Evolutionary conservation across 2,888 invertebrate genomes (phyloP), one percentile per base, ranked within the genome.

Genomic region (Tineola bisselliella): DNA sequence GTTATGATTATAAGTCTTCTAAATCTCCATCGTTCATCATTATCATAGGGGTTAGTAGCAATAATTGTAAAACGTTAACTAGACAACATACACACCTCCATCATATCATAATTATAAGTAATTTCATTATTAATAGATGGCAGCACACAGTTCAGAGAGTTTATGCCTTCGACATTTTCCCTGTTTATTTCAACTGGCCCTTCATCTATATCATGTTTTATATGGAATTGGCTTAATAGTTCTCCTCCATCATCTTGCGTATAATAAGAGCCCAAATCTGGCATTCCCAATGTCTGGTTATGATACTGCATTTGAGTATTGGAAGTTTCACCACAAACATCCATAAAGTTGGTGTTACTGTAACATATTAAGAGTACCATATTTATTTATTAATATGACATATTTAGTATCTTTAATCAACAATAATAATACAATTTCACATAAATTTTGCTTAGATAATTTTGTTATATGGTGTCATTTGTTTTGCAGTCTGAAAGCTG

Each of bases 71-170:
- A n/a, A n/a, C n/a, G n/a, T n/a, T 25, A 25, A 25, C 6, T 25
- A 25, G 5, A 38, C 3, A 38, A 38, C 15, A 48, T 54, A 25
- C 54, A 11, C 17, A 58, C 58, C 58, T 58, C 58, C 33, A 58
- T 58, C 31, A 74, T 74, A 72, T 81, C 81, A 74, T 86, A 82
- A 73, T 72, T 79, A 8, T 78, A 77, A 25, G 2, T 48, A 5
- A 48, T 17, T 48, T 81, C 78, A 70, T 74, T 77, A 64, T 75
- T 78, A 54, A 86, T 75, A 33, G 84, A 86, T 19, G 86, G 87
- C 54, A 87, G 69, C 18, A 87, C 82, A 76, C 86, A 87, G 65
- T 87, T 86, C 54, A 86, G 66, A 44, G 81, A 82, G 63, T 73
- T 73, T 44, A 72, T 71, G 67, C 70, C 71, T 62, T 56, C 38